A percentile compares a stretch with the other conserved stretches of the same genome.
phyloP scores from a whole-genome alignment of 1,140 invertebrate species.

The Cydia pomonella region DNA sequence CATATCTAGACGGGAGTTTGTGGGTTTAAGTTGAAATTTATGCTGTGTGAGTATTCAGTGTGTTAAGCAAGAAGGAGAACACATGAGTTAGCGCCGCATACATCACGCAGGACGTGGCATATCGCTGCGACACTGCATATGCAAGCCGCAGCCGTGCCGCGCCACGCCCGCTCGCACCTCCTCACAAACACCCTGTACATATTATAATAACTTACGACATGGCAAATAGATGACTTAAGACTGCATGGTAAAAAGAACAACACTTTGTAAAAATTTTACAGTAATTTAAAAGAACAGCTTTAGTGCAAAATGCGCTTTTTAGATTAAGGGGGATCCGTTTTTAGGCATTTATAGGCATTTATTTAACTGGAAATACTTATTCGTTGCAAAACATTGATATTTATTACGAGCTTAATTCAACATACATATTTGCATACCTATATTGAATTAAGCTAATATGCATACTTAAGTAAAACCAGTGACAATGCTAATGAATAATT shows the following conservation, averaged over 20 bases:
- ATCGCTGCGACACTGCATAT: slow-evolving; percentile 66
- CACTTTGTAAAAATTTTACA: not conserved
- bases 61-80: slow-evolving; percentile 70
- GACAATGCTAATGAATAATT: too few species aligned
- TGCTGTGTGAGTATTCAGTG: slow-evolving; percentile 63
- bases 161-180: slow-evolving; percentile 17
- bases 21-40: slow-evolving; percentile 74
- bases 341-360: too few species aligned
- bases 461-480: too few species aligned
- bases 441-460: too few species aligned
- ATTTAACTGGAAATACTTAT: too few species aligned
- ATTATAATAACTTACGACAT: slow-evolving; percentile 6
- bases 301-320: too few species aligned
- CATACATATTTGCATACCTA: too few species aligned
- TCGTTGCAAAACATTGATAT: too few species aligned
- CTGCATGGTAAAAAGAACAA: not conserved
- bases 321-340: too few species aligned
- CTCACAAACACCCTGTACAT: slow-evolving; percentile 19
- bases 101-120: slow-evolving; percentile 69
- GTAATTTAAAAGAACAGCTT: not conserved
- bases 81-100: slow-evolving; percentile 63
- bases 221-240: slow-evolving; percentile 8
- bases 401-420: too few species aligned
- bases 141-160: slow-evolving; percentile 47
- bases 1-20: slow-evolving; percentile 66